phyloP scores from a whole-genome alignment of 2,113 vertebrate genomes.

The Cottus gobio region DNA sequence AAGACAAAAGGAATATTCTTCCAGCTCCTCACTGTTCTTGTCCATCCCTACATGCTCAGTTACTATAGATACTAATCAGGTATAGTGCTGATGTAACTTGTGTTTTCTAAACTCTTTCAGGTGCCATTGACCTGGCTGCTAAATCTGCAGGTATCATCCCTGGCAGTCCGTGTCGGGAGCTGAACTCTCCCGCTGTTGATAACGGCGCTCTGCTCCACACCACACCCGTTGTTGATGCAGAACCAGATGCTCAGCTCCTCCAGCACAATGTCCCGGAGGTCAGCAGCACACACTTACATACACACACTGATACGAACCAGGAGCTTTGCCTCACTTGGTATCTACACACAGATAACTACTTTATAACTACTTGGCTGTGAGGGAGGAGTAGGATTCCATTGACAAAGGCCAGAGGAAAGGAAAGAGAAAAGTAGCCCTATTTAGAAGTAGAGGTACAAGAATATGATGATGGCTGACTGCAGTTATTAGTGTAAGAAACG shows the following conservation, averaged over 20 bases:
- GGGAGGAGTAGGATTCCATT: not conserved
- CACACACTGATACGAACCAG: not conserved
- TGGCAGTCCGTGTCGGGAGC: conserved; percentile 85
- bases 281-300: conserved; percentile 20
- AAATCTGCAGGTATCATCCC: conserved; percentile 97
- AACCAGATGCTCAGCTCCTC: conserved; percentile 68
- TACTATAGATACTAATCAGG: not conserved
- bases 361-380: not conserved
- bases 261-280: conserved; percentile 79
- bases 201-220: conserved; percentile 32
- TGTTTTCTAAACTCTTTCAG: conserved; percentile 74
- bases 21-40: not conserved
- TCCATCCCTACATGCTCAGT: not conserved
- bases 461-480: not conserved
- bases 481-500: not conserved
- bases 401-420: not conserved
- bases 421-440: not conserved
- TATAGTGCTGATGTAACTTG: not conserved
- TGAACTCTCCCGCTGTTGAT: conserved; percentile 71
- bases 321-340: not conserved
- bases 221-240: conserved; percentile 45
- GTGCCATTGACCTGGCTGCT: conserved; percentile 95
- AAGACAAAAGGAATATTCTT: conserved; percentile 16
- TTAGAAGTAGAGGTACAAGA: not conserved
- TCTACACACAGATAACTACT: not conserved